Evolutionary conservation across 1,140 invertebrate species (phyloP).

Genomic region (Neuroterus valhalla): DNA sequence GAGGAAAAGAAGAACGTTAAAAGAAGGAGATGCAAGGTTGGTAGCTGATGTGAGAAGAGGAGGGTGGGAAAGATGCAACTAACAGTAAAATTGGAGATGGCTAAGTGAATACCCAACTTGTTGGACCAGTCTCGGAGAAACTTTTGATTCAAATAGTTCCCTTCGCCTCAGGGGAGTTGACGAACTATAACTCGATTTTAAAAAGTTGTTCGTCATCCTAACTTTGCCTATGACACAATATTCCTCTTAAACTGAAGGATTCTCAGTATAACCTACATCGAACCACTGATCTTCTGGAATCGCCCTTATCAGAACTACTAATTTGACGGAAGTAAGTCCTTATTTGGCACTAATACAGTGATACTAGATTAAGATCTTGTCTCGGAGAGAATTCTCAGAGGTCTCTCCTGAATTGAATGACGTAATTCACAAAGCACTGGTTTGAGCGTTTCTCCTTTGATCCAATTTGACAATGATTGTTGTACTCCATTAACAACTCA

Average conservation of each 20-base stretch:
- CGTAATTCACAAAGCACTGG: too few species aligned
- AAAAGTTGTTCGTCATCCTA: slow-evolving; percentile 48
- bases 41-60: neutral
- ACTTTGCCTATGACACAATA: neutral
- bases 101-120: slow-evolving; percentile 61
- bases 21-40: too few species aligned
- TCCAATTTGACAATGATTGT: too few species aligned
- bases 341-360: neutral
- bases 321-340: neutral
- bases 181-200: slow-evolving; percentile 58
- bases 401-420: too few species aligned
- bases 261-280: slow-evolving; percentile 13
- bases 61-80: slow-evolving; percentile 10
- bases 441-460: too few species aligned
- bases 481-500: too few species aligned
- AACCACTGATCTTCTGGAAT: neutral
- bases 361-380: neutral
- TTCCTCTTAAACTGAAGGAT: neutral
- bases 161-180: slow-evolving; percentile 41
- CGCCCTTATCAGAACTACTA: neutral
- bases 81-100: slow-evolving; percentile 43
- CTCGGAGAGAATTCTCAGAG: too few species aligned
- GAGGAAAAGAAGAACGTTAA: too few species aligned
- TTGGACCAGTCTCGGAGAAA: slow-evolving; percentile 60
- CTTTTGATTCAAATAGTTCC: slow-evolving; percentile 65